Evolutionary conservation across 92 coral and sea anemone genomes (phyloP).

Genomic region (Porites lobata): DNA sequence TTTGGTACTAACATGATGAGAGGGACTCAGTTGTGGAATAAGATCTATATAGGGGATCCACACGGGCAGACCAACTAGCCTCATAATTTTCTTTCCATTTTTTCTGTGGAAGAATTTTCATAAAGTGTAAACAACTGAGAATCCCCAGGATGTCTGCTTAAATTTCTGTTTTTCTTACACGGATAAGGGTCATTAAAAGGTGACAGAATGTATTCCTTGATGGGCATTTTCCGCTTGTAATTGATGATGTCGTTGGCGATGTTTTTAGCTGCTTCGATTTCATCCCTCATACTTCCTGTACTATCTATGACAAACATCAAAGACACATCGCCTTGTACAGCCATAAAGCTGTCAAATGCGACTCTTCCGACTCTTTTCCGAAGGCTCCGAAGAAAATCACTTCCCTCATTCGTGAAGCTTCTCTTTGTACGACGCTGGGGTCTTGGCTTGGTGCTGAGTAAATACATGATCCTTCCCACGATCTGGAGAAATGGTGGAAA

Average conservation of each 20-base stretch:
- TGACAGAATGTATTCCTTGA: conserved; percentile 79
- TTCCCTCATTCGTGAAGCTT: conserved; percentile 64
- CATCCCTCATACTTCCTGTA: conserved; percentile 91
- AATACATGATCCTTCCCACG: not conserved
- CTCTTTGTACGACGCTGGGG: conserved; percentile 59
- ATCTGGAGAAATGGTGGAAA: not conserved
- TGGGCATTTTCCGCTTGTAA: conserved; percentile 76
- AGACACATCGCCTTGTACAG: conserved; percentile 94
- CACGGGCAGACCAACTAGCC: too few relatives aligned
- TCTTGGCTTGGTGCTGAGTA: not conserved
- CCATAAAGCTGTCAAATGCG: conserved; percentile 86
- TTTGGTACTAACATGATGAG: too few relatives aligned
- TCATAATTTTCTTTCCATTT: too few relatives aligned
- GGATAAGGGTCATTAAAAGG: conserved; percentile 89
- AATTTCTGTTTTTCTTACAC: not conserved
- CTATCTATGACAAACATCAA: conserved; percentile 94
- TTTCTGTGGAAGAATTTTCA: too few relatives aligned
- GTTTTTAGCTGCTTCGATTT: conserved; percentile 82
- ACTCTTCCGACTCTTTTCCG: not conserved
- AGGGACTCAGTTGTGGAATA: too few relatives aligned
- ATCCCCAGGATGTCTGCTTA: not conserved
- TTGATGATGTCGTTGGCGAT: conserved; percentile 85
- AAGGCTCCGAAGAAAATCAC: not conserved
- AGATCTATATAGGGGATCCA: too few relatives aligned
- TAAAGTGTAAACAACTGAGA: too few relatives aligned